Evolutionary conservation across 2,888 invertebrate species (phyloP).

Genomic region (Meteorus cinctellus): DNA sequence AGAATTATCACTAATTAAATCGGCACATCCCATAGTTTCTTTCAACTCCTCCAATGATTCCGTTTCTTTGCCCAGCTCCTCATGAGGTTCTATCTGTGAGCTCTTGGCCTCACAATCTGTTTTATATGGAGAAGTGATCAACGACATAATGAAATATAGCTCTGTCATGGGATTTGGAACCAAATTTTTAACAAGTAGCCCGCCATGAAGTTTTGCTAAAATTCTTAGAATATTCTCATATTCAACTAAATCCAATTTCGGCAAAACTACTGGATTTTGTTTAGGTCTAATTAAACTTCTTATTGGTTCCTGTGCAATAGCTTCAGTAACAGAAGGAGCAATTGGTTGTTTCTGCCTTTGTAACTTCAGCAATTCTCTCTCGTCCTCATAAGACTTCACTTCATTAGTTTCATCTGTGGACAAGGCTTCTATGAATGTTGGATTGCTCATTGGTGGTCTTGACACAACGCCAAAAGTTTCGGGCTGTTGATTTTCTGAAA

Average conservation of each 20-base stretch:
- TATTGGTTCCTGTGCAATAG: slow-evolving; percentile 11
- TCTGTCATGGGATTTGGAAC: slow-evolving; percentile 81
- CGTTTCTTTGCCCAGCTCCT: slow-evolving; percentile 24
- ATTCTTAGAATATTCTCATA: slow-evolving; percentile 76
- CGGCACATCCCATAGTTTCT: slow-evolving; percentile 57
- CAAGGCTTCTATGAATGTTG: slow-evolving; percentile 59
- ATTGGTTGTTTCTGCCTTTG: slow-evolving; percentile 62
- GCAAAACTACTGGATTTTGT: slow-evolving; percentile 67
- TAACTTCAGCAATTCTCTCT: slow-evolving; percentile 60
- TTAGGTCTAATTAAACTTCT: slow-evolving; percentile 40
- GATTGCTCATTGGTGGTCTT: slow-evolving; percentile 59
- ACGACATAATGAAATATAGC: slow-evolving; percentile 81
- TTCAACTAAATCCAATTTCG: slow-evolving; percentile 74
- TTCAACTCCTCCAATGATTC: slow-evolving; percentile 51
- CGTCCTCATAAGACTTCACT: slow-evolving; percentile 58
- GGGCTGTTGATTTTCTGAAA: slow-evolving; percentile 34
- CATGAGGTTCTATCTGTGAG: not conserved
- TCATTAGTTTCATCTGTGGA: slow-evolving; percentile 57
- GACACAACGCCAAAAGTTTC: slow-evolving; percentile 59
- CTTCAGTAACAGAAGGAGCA: slow-evolving; percentile 36
- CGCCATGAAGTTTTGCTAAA: slow-evolving; percentile 77
- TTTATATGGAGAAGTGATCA: slow-evolving; percentile 76
- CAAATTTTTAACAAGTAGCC: slow-evolving; percentile 77
- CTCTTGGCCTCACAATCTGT: slow-evolving; percentile 14
- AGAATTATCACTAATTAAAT: slow-evolving; percentile 48